phyloP scores from a whole-genome alignment of 2,797 vertebrate genomes.

The Fratercula arctica region DNA sequence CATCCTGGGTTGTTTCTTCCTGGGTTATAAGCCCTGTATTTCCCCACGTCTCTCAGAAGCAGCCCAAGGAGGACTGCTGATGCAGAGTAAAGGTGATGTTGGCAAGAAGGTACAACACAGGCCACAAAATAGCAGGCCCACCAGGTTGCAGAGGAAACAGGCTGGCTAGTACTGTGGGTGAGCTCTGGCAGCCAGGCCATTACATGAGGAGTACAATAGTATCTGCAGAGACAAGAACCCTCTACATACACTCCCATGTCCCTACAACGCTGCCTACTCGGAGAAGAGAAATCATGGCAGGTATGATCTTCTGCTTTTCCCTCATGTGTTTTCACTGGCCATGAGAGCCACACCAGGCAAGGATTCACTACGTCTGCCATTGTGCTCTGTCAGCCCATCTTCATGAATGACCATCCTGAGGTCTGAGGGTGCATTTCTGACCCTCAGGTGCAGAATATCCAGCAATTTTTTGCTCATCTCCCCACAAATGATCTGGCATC shows the following conservation, averaged over 20 bases:
- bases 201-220: neutral
- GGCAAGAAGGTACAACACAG: neutral
- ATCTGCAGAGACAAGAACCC: neutral
- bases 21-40: neutral
- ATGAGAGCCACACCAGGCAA: neutral
- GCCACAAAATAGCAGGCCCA: neutral
- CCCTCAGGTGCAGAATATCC: neutral
- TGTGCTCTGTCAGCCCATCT: neutral
- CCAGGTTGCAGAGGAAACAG: neutral
- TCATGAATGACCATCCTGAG: neutral
- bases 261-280: neutral
- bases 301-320: neutral
- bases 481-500: neutral
- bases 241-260: neutral
- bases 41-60: neutral
- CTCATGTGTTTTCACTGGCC: accelerated
- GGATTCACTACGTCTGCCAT: neutral
- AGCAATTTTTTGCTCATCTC: neutral
- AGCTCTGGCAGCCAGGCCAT: neutral
- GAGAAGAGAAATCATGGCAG: neutral
- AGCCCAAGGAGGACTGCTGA: neutral
- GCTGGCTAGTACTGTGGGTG: neutral
- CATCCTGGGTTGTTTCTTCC: neutral
- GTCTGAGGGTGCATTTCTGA: neutral
- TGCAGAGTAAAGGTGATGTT: neutral